Evolutionary conservation across 2,797 vertebrate species (phyloP), one percentile per base, ranked within the genome.

Genomic region (Sciurus carolinensis): DNA sequence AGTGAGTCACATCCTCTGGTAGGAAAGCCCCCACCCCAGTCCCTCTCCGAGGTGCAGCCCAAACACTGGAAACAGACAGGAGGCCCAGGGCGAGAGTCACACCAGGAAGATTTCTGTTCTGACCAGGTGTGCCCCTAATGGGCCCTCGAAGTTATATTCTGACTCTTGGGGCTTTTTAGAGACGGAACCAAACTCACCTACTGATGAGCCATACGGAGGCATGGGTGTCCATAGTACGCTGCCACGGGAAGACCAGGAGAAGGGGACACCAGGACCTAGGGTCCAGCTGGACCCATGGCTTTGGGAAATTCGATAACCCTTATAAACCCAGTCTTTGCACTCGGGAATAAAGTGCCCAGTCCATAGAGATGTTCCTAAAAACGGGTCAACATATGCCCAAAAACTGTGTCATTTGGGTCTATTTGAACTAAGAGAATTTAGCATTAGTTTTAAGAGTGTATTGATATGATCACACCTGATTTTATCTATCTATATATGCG

Each of bases 11-110:
- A 75, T 90, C 91, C 97, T 90, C 79, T 42, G 64, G 24, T 86
- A 94, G 97, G 97, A 98, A 98, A 98, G 17, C 87, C 97, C 97
- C 97, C 87, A 72, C 97, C 97, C 94, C 52, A 93, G 93, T 10
- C 12, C 90, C 57, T 73, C 66, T 66, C 42, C 62, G 87, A 80
- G 67, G 87, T 97, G 98, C 87, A 95, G 59, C 93, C 91, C 96
- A 67, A 94, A 92, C 84, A 30, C 81, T 94, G 85, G 96, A 97
- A 97, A 96, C 64, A 81, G 64, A 62, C 18, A 3, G 30, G 83
- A 39, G 96, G 89, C 95, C 96, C 28, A 1, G 64, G 0, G 0
- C 2, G 0, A 44, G 14, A 3, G 18, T 14, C 36, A n/a, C 42
- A 7, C 18, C 0, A 11, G 54, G 24, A 94, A 73, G 67, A 84